Percentiles rank a stretch among this genome's conserved stretches.
Evolutionary conservation across 1,140 invertebrate species (phyloP).

Genomic region (Manduca sexta): DNA sequence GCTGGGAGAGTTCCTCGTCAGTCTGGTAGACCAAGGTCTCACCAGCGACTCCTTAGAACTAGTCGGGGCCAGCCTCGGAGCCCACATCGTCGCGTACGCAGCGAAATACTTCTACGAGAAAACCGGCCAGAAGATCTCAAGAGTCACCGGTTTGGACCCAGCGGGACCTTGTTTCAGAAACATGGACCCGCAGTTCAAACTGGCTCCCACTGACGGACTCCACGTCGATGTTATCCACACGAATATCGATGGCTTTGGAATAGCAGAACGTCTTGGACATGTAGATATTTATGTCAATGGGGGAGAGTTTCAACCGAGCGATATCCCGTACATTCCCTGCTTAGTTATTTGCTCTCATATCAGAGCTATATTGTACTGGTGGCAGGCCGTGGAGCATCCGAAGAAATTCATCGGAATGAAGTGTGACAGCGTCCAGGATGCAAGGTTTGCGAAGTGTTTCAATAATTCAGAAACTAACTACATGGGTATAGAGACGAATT

Average conservation of each 20-base stretch:
- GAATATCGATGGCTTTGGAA: conserved; percentile 81
- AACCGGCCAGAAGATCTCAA: conserved; percentile 62
- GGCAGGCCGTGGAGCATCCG: conserved; percentile 52
- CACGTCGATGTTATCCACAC: conserved; percentile 80
- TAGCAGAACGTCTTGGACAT: conserved; percentile 77
- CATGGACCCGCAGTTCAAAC: conserved; percentile 63
- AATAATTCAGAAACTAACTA: conserved; percentile 42
- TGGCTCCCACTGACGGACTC: conserved; percentile 74
- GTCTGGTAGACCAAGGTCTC: conserved; percentile 40
- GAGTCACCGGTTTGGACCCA: conserved; percentile 80
- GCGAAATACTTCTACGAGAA: conserved; percentile 42
- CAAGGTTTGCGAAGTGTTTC: conserved; percentile 47
- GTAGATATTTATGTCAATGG: conserved; percentile 86
- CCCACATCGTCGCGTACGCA: conserved; percentile 37
- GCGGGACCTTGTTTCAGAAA: conserved; percentile 76
- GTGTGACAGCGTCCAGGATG: conserved; percentile 51
- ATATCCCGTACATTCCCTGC: conserved; percentile 53
- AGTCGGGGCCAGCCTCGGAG: conserved; percentile 50
- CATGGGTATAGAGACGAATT: conserved; percentile 40
- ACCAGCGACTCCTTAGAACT: conserved; percentile 43
- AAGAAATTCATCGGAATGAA: conserved; percentile 51
- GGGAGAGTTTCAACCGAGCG: conserved; percentile 77
- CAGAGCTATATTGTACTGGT: conserved; percentile 48
- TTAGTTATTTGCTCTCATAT: conserved; percentile 54
- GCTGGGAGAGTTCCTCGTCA: conserved; percentile 47